Base-by-base conservation (phyloP, 2,797 vertebrate genomes). In the Periophthalmus magnuspinnatus region DNA sequence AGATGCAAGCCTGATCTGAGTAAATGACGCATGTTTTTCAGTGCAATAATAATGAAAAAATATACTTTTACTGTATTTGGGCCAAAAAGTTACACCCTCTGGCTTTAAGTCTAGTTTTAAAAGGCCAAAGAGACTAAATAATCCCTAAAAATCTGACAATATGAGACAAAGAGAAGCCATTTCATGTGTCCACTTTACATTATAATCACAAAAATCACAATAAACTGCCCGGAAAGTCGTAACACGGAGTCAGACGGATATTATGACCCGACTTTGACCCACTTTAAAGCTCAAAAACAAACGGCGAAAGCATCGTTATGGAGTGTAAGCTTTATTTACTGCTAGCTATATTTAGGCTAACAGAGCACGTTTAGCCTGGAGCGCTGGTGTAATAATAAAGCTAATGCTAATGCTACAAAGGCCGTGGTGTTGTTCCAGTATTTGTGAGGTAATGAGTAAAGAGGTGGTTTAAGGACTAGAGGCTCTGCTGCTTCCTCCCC, bases 371-470 rank as follows among this genome's bases (percentile, higher is more conserved):
- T 22, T 77, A 75, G 67, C 76, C 72, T 52, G 69, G 68, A 68
- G 48, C 63, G 24, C n/a, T 22, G 5, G 24, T 28, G 34, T 21
- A 72, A 85, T 89, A 86, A 91, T 81, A 65, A 81, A 74, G 75
- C 86, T 84, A 72, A 77, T 66, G 69, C 73, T 82, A 79, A 88
- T 68, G 71, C 73, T 82, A 78, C 87, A 77, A 77, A 81, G 60
- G 57, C 58, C 76, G 22, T 47, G 22, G 59, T 38, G 6, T 58
- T 64, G 76, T 79, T 81, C 83, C 79, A 86, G 81, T 77, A 81
- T 86, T 78, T 86, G 77, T 87, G 79, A 89, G 80, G 77, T 90
- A 82, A 91, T 78, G 79, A 75, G 81, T 65, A 77, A 86, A 78
- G 71, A 70, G 78, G 61, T 87, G 79, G 83, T 77, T 81, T 81